phyloP scores from a whole-genome alignment of 2,888 invertebrate species.

The Drosophila acutilabella region DNA sequence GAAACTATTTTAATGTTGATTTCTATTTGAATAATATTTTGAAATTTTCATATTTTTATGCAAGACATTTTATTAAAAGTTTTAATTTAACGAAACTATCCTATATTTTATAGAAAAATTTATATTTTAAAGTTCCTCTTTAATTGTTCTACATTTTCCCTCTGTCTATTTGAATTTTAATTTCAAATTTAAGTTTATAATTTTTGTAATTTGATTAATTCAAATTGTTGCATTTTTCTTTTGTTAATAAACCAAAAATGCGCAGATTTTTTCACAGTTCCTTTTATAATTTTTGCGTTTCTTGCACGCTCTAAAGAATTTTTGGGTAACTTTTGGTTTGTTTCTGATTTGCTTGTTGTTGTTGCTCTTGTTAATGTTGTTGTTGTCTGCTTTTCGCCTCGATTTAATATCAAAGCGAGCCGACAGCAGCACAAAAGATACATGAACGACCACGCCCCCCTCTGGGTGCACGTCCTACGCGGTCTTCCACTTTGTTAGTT shows the following conservation, averaged over 20 bases:
- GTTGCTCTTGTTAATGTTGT: conserved; percentile 23
- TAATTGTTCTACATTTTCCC: too few relatives aligned
- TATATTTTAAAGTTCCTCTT: too few relatives aligned
- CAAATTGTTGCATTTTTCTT: conserved; percentile 7
- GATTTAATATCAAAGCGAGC: conserved; percentile 76
- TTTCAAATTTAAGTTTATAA: conserved; percentile 1
- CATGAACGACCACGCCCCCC: conserved; percentile 36
- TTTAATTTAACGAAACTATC: not conserved
- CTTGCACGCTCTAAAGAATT: conserved; percentile 49
- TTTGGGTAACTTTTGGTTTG: conserved; percentile 41
- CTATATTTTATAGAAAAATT: too few relatives aligned
- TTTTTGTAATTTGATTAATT: not conserved
- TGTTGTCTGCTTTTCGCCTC: conserved; percentile 55
- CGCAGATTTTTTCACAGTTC: conserved; percentile 3
- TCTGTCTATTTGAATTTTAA: too few relatives aligned
- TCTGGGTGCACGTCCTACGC: conserved; percentile 59
- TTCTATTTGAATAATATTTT: not conserved
- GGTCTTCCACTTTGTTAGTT: conserved; percentile 71
- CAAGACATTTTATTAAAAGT: not conserved
- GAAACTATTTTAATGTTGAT: conserved; percentile 16
- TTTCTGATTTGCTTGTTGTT: conserved; percentile 19
- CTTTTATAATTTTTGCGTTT: conserved; percentile 54
- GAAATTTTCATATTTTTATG: not conserved
- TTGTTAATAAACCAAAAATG: conserved; percentile 18
- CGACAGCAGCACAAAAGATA: conserved; percentile 65